These are phyloP conservation scores for Zeugodacus cucurbitae DNA, from an alignment of 1,140 invertebrate genomes.

Conservation along the genomic window DNA sequence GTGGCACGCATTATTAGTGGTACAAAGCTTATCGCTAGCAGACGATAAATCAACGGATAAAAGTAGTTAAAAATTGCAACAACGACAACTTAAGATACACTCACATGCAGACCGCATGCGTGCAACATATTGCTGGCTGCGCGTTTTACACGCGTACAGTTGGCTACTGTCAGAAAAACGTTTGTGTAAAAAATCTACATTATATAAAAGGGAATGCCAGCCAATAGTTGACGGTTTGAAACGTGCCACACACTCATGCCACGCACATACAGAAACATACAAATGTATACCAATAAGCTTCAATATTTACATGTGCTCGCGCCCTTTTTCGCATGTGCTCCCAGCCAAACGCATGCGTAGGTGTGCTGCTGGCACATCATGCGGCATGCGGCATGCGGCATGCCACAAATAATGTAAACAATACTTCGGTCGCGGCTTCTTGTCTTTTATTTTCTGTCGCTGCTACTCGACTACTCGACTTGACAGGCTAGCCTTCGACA, in stretches of 20 bases:
- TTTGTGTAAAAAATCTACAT: not conserved
- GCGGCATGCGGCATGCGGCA: not conserved
- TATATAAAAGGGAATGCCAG: not conserved
- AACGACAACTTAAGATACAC: not conserved
- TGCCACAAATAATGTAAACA: conserved; percentile 9
- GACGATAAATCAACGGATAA: conserved; percentile 23
- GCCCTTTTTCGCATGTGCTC: conserved; percentile 5
- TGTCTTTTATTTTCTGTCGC: conserved; percentile 4
- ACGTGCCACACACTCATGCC: not conserved
- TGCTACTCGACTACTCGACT: not conserved
- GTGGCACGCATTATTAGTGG: not conserved
- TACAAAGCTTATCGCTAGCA: not conserved
- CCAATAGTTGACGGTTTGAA: not conserved
- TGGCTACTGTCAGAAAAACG: not conserved
- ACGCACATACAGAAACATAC: no score
- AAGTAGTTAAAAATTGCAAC: not conserved
- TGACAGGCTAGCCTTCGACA: conserved; percentile 20
- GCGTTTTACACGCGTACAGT: not conserved
- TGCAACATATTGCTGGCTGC: not conserved
- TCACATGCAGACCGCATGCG: not conserved
- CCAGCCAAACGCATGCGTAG: not conserved
- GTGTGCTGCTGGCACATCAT: not conserved
- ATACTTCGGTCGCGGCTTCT: not conserved
- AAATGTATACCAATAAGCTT: no score
- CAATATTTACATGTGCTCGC: not conserved